Evolutionary conservation across 2,797 vertebrate species (phyloP), one percentile per base, ranked within the genome.

Genomic region (Halcyon badia): DNA sequence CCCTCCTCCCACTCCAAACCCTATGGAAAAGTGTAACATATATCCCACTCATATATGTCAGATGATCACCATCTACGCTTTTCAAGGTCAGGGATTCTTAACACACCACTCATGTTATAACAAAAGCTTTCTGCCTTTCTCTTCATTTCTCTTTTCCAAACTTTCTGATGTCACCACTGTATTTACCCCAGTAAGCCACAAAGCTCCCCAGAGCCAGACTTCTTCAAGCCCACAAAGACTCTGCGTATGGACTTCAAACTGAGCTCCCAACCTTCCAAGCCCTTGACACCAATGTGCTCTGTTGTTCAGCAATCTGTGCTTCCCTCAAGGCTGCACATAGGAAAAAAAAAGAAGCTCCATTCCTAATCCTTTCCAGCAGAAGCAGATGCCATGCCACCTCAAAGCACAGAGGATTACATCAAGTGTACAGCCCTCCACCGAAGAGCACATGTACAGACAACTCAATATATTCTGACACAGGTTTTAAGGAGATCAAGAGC

Each of bases 351-450:
- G 58, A 72, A 84, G 62, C 64, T 44, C 33, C 65, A 79, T 41
- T 71, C 2, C 0, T 77, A 90, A 85, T 69, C 86, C 68, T 22
- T 80, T 56, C 83, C 25, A 28, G 52, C 56, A 12, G 18, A 51
- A 94, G 86, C 86, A 96, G 92, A 84, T 66, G 90, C 78, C 58
- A 42, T 18, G 5, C 62, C 81, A 90, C 94, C 94, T 87, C 94
- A 90, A 88, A 96, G 90, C 78, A 51, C 44, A 24, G 77, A 66
- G 86, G 84, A 79, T 90, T 87, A 90, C 86, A 90, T 42, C 90
- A 44, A 72, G 80, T 42, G 48, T 48, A 70, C 2, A 1, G 46
- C 73, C 82, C 88, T 76, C 25, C 10, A 7, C 70, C 33, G 35
- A 82, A 87, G 22, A 92, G 58, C 1, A 0, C 8, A 28, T 7